phyloP scores from a whole-genome alignment of 2,797 vertebrate genomes.

The Trichosurus vulpecula region DNA sequence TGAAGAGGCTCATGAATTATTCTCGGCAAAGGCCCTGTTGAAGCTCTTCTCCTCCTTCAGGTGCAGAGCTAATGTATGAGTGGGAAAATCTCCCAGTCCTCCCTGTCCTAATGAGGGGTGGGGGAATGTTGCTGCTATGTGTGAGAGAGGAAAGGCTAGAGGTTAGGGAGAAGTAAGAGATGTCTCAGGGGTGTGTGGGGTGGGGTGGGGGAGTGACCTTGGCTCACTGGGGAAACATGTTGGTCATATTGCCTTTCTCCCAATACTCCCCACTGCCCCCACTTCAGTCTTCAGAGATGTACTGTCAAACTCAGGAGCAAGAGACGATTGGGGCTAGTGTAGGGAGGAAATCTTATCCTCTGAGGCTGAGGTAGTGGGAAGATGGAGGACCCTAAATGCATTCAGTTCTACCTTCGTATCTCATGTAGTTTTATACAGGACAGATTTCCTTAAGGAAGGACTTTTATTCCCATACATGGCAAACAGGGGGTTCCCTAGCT shows the following conservation, averaged over 20 bases:
- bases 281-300: background rate
- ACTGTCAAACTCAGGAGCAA: background rate
- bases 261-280: background rate
- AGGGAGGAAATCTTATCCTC: background rate
- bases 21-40: constrained; percentile 40
- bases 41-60: constrained; percentile 21
- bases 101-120: background rate
- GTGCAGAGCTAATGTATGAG: constrained; percentile 49
- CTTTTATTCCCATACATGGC: background rate
- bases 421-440: constrained; percentile 22
- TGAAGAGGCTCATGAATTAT: constrained; percentile 74
- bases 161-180: background rate
- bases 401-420: background rate
- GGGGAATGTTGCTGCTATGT: no score
- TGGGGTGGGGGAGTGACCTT: background rate
- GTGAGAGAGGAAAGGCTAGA: background rate
- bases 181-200: background rate
- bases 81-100: constrained; percentile 56
- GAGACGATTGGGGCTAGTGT: background rate
- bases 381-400: no score
- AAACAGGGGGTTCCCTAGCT: background rate
- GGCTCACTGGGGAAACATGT: constrained; percentile 18
- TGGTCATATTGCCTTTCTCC: background rate
- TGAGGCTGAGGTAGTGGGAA: background rate
- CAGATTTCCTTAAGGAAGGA: background rate